A percentile compares a stretch with the other conserved stretches of the same genome.
Conservation (phyloP, 2,797 vertebrate species). For the Hemitrygon akajei region DNA sequence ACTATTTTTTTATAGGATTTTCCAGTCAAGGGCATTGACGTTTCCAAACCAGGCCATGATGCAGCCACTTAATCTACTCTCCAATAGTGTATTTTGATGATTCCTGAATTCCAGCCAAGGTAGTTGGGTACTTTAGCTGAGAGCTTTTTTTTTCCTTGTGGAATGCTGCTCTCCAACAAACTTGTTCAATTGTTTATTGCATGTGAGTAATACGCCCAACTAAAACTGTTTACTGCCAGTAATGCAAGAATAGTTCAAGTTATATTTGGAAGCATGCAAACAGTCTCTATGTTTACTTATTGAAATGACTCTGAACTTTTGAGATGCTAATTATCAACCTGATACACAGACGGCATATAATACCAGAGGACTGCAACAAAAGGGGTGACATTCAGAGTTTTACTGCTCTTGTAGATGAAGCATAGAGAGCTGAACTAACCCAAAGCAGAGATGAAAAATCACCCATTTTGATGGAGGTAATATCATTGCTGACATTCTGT, state of each 20-base stretch:
- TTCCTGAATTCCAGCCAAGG: background rate
- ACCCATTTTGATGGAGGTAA: background rate
- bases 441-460: background rate
- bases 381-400: background rate
- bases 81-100: background rate
- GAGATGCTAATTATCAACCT: background rate
- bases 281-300: background rate
- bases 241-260: background rate
- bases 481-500: background rate
- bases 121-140: background rate
- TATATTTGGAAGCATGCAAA: constrained; percentile 3
- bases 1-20: no score
- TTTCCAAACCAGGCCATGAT: no score
- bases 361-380: background rate
- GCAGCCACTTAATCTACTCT: no score
- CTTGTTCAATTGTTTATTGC: background rate
- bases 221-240: background rate
- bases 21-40: no score
- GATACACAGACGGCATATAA: background rate
- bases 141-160: background rate
- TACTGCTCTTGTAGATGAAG: background rate
- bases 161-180: background rate
- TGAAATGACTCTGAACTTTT: background rate
- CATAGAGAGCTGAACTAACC: background rate
- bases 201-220: background rate